Evolutionary conservation across 2,113 vertebrate species (phyloP).

Genomic region (Recurvirostra avosetta): DNA sequence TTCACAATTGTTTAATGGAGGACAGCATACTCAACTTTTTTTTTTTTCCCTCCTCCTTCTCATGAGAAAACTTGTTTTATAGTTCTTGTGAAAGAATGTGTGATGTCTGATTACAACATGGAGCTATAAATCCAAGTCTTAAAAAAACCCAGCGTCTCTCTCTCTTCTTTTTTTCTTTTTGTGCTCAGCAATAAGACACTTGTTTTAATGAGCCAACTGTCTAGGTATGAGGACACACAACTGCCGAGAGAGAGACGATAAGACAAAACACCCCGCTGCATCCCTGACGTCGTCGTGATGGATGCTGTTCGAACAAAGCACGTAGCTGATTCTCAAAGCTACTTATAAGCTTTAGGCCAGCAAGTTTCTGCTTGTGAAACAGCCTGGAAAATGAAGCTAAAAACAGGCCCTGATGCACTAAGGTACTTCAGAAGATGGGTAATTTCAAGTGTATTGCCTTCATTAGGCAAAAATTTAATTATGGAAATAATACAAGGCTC

Average conservation of each 20-base stretch:
- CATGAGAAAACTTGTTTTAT: constrained; percentile 61
- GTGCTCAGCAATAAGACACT: background rate
- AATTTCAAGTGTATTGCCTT: background rate
- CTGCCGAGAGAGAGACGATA: background rate
- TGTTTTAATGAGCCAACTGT: constrained; percentile 12
- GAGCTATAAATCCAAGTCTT: constrained; percentile 53
- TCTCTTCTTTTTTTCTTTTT: too few relatives aligned
- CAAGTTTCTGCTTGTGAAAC: background rate
- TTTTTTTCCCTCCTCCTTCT: background rate
- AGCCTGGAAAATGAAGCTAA: background rate
- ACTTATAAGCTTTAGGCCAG: background rate
- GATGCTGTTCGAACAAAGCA: background rate
- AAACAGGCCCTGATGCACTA: background rate
- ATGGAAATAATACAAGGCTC: background rate
- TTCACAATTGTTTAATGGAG: background rate
- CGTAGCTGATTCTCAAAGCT: background rate
- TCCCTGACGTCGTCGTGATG: background rate
- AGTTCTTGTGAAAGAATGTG: constrained; percentile 63
- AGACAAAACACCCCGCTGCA: background rate
- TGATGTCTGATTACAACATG: constrained; percentile 54
- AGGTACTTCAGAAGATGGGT: background rate
- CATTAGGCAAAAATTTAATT: background rate
- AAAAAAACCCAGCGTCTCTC: background rate
- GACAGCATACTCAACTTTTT: background rate
- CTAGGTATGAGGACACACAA: background rate